These are phyloP conservation scores for Trissoscelio sp. DNA, from an alignment of 2,888 invertebrate genomes.

Conservation along the genomic window DNA sequence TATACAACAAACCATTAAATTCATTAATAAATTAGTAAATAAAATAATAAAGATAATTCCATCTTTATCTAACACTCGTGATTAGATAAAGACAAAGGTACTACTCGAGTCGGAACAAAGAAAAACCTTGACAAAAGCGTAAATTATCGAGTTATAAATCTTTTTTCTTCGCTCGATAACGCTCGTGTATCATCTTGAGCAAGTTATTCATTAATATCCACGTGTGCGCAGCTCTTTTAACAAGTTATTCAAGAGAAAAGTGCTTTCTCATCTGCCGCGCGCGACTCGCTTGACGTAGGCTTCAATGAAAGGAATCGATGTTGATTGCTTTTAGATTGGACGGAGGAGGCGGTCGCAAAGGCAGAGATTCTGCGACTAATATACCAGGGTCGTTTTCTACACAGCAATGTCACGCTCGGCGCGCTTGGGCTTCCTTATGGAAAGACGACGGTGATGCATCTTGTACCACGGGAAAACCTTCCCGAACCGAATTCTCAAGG, in stretches of 20 bases:
- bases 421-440: constrained; percentile 98
- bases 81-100: neutral
- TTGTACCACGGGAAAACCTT: constrained; percentile 99
- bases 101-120: neutral
- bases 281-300: constrained; percentile 34
- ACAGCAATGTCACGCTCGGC: constrained; percentile 99
- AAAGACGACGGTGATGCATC: constrained; percentile 99
- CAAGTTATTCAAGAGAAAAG: constrained; percentile 52
- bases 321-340: constrained; percentile 92
- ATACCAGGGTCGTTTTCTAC: constrained; percentile 99
- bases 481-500: constrained; percentile 99
- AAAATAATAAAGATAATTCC: neutral
- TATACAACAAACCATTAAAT: too few relatives aligned
- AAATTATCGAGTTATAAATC: neutral
- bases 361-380: constrained; percentile 99
- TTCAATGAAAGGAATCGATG: constrained; percentile 60
- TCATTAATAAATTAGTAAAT: too few relatives aligned
- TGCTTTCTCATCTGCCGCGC: constrained; percentile 46
- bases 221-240: constrained; percentile 28
- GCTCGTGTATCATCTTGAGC: constrained; percentile 14
- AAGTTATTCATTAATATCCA: constrained; percentile 43
- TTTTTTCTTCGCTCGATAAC: neutral
- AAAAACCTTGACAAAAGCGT: neutral
- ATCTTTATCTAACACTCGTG: neutral
- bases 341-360: constrained; percentile 96